Conservation (phyloP, 2,113 vertebrate genomes). For the Baryphthengus martii region DNA sequence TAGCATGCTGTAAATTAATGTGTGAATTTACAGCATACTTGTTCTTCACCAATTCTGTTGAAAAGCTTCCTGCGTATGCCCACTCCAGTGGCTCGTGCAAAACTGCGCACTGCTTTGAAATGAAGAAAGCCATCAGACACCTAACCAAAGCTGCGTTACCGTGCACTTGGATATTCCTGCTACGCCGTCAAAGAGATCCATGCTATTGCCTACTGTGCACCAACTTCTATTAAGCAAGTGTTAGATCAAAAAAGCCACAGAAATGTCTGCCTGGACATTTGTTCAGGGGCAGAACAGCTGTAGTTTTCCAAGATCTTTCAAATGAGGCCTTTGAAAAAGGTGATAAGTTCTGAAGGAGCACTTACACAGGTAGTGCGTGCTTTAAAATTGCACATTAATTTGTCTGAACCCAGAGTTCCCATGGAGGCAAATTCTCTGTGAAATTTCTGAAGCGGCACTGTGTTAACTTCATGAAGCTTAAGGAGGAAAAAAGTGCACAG, state of each 20-base stretch:
- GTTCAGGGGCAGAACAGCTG: background rate
- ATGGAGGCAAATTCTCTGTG: background rate
- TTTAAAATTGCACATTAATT: background rate
- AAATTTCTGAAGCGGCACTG: background rate
- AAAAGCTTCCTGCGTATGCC: too few relatives aligned
- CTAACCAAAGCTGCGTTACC: background rate
- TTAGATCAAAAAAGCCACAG: background rate
- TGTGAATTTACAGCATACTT: background rate
- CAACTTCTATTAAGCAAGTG: background rate
- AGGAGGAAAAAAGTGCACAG: slow-evolving; percentile 34
- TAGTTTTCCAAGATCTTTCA: background rate
- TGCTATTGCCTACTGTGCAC: background rate
- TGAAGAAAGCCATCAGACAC: background rate
- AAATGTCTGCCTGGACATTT: background rate
- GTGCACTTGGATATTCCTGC: background rate
- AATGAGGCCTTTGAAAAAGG: background rate
- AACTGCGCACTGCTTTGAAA: background rate
- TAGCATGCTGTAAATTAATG: background rate
- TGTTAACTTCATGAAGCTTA: background rate
- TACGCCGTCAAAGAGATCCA: background rate
- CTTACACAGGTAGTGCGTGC: background rate
- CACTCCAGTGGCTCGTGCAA: too few relatives aligned
- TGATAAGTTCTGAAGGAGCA: background rate
- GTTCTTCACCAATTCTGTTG: background rate
- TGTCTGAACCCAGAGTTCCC: background rate